Conservation (phyloP, 1,140 invertebrate species). For the Octopus bimaculoides region DNA sequence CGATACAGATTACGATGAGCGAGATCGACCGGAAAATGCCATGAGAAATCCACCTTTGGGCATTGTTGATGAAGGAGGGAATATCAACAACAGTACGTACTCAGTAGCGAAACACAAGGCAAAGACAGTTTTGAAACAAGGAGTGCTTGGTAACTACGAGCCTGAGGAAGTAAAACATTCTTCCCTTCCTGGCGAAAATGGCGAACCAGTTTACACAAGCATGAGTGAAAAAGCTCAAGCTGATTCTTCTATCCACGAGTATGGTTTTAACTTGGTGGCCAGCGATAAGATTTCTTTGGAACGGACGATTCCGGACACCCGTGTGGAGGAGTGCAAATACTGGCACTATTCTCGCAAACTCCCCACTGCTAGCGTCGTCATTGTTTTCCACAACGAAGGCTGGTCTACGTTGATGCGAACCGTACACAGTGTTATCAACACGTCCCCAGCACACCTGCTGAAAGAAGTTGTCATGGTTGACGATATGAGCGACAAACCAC, state of each 20-base stretch:
- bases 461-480: conserved; percentile 97
- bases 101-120: conserved; percentile 28
- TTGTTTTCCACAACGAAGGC: conserved; percentile 98
- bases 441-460: conserved; percentile 83
- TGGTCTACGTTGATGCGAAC: conserved; percentile 92
- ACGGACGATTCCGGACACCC: conserved; percentile 81
- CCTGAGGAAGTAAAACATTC: conserved; percentile 55
- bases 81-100: not conserved
- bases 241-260: conserved; percentile 61
- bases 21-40: conserved; percentile 25
- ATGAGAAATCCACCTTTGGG: conserved; percentile 27
- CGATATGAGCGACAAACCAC: conserved; percentile 94
- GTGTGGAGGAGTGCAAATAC: conserved; percentile 85
- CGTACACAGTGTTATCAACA: conserved; percentile 93
- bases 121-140: conserved; percentile 51
- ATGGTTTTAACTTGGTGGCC: conserved; percentile 96
- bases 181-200: conserved; percentile 56
- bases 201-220: conserved; percentile 45
- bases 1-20: not conserved
- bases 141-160: conserved; percentile 61
- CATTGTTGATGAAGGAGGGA: conserved; percentile 15
- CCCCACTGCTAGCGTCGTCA: conserved; percentile 89
- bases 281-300: conserved; percentile 89
- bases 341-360: conserved; percentile 90
- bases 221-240: conserved; percentile 47